Conservation (phyloP, 1,140 invertebrate genomes). For the Rhopalosiphum padi region DNA sequence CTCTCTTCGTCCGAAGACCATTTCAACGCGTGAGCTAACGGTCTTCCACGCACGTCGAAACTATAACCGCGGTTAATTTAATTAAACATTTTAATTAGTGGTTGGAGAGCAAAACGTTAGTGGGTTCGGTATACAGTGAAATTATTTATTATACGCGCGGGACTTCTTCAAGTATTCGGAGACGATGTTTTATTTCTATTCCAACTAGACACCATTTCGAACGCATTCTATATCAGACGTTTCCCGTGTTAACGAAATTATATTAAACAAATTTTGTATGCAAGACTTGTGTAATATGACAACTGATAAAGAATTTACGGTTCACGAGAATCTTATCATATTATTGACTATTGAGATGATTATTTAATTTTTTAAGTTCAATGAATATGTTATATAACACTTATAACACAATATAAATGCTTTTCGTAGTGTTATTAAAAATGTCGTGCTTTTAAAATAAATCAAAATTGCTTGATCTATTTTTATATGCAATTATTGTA, state of each 20-base stretch:
- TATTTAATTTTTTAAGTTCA: background rate
- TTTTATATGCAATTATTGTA: background rate
- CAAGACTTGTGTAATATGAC: background rate
- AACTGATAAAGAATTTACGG: background rate
- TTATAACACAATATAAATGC: background rate
- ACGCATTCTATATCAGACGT: background rate
- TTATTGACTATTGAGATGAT: background rate
- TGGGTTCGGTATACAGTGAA: background rate
- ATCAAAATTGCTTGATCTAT: background rate
- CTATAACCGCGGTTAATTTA: constrained; percentile 66
- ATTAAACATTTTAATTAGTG: constrained; percentile 9
- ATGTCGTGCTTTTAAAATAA: background rate
- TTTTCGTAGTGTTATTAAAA: background rate
- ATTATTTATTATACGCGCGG: background rate
- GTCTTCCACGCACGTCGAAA: constrained; percentile 81
- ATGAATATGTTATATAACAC: too few species aligned
- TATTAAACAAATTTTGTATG: background rate
- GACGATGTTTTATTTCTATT: background rate
- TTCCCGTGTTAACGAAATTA: background rate
- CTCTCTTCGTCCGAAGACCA: constrained; percentile 79
- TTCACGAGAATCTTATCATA: background rate
- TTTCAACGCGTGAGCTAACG: constrained; percentile 73
- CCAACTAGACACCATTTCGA: background rate
- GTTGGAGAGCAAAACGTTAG: background rate
- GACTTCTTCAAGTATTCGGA: background rate